Evolutionary conservation across 2,888 invertebrate species (phyloP), one percentile per base, ranked within the genome.

Genomic region (Drosophila flavopinicola): DNA sequence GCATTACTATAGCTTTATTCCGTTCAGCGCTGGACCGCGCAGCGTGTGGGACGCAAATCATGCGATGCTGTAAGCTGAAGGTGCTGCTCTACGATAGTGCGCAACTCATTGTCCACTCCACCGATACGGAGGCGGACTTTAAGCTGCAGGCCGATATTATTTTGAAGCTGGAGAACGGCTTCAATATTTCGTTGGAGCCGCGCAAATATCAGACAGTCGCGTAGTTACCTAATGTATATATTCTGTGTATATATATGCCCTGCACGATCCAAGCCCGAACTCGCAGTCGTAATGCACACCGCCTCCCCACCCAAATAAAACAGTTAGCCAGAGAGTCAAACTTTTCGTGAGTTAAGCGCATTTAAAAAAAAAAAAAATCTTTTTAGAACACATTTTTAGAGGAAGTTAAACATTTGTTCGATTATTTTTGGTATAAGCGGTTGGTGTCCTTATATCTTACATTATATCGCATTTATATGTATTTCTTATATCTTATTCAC

Each of bases 1-100:
- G 47, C 96, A 96, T 79, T 96, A 95, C 88, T 96, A 96, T 88
- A 94, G 95, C 64, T 96, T 94, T 85, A 94, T 96, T 51, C 96
- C 96, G 0, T 96, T 96, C 92, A 95, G 95, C 63, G 96, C 96
- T 41, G 96, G 96, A 23, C 95, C 96, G 1, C 93, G 96, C 67
- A 95, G 95, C 78, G 96, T 88, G 95, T 95, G 17, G 95, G 95
- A 44, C 94, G 95, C 33, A 95, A 95, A 91, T 95, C n/a, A 95
- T 89, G 95, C 95, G n/a, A 93, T 95, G 92, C 90, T 95, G 52
- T n/a, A 95, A 95, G 88, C 91, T 95, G 63, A 95, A 95, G 90
- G 94, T 95, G 10, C 91, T 95, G 0, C 92, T 95, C 1, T 94
- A 95, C 95, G 3, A 93, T 95, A 38, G 88, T 95, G 64, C 93